Base-by-base conservation (phyloP, 2,888 invertebrate genomes). In the Drosophila rubida region DNA sequence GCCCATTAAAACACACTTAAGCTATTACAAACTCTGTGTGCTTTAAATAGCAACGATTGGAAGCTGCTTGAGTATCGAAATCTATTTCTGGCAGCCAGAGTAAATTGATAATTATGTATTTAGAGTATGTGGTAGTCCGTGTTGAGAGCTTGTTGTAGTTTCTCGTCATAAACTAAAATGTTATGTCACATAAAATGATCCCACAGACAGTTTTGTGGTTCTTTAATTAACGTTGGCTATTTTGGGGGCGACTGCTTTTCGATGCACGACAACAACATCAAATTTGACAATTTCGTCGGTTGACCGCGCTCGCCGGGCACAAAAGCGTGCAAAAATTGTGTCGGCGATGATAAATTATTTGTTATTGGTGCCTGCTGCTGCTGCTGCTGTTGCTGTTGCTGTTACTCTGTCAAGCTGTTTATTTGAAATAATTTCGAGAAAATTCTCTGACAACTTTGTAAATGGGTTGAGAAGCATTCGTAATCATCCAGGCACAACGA, bases 251-350 rank as follows among this genome's bases (percentile, higher is more conserved):
- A 55, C 27, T 76, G 67, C 61, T 67, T 63, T 62, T 59, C 25
- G 53, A 37, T 61, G 54, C 48, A 35, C 16, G 59, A 53, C 60
- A 42, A 53, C 60, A 42, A 50, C 57, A 69, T 83, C 57, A 64
- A 61, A 48, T 69, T 65, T 78, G 75, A 76, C 87, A 87, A 59
- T 73, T 78, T 67, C 65, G 70, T 65, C 70, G 87, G 75, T 70
- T 62, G 75, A 60, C 68, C 72, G 75, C 72, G 75, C 59, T 58
- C 39, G 51, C 42, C 67, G 59, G 67, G 69, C 58, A 63, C 42
- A 64, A 78, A 61, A 73, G 85, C 79, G 65, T 71, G 69, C 63
- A 66, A 76, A 85, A 74, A 64, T 65, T 71, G 59, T 66, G 71
- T 63, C 64, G 51, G 35, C 45, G 48, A 39, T 75, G 81, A 80